phyloP scores from a whole-genome alignment of 1,140 invertebrate genomes.

The Drosophila parvula region DNA sequence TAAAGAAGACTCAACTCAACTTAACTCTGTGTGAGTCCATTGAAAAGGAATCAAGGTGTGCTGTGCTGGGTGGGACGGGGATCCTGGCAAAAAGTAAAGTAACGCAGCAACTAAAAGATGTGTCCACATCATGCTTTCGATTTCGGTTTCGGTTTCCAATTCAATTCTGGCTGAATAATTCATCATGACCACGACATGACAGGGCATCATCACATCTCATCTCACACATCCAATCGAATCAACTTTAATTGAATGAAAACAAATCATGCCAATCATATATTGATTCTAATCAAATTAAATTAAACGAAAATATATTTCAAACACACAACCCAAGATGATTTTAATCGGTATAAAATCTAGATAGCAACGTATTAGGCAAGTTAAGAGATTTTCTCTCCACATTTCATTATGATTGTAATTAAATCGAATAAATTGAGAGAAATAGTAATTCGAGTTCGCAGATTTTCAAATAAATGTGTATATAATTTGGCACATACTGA shows the following conservation, averaged over 20 bases:
- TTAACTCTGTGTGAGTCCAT: constrained; percentile 15
- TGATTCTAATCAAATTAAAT: constrained; percentile 42
- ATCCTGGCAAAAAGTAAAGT: constrained; percentile 2
- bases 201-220: constrained; percentile 10
- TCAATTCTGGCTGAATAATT: constrained; percentile 37
- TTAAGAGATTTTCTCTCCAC: background rate
- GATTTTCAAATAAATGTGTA: background rate
- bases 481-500: background rate
- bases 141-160: constrained; percentile 21
- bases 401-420: background rate
- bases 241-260: constrained; percentile 48
- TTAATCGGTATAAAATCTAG: background rate
- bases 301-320: constrained; percentile 23
- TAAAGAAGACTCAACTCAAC: constrained; percentile 6
- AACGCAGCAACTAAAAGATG: constrained; percentile 26
- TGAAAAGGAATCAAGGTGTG: constrained; percentile 38
- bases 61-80: background rate
- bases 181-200: constrained; percentile 28
- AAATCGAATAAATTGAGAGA: background rate
- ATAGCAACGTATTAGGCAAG: background rate
- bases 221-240: constrained; percentile 26
- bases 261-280: constrained; percentile 41
- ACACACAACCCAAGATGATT: constrained; percentile 14
- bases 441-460: background rate
- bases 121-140: constrained; percentile 31